Base-by-base conservation (phyloP, 2,888 invertebrate genomes). In the Sylvicola cinctus region DNA sequence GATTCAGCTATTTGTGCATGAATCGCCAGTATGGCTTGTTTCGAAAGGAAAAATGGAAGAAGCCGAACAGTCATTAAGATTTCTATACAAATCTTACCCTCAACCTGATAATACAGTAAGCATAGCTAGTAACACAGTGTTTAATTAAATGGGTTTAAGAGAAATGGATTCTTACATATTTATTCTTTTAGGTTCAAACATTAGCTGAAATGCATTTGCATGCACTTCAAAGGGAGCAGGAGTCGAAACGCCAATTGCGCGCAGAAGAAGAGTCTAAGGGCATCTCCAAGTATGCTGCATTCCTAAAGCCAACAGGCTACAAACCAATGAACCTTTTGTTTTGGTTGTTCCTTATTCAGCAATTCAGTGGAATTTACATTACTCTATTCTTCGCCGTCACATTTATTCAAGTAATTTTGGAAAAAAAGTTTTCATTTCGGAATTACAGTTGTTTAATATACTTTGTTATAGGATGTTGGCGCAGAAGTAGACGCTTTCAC, bases 281-380 rank as follows among this genome's bases (percentile, higher is more conserved):
- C 4, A 39, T 44, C 3, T 47, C 49, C 1, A 63, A 60, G 42
- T 29, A 59, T 14, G 52, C 54, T 7, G 55, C 52, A 12, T 63
- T 68, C 40, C 39, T 60, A 8, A 61, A 61, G 43, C 67, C 68
- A 2, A 66, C 67, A 2, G 68, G 66, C 10, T 67, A 65, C 51
- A 69, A 69, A 44, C 69, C 70, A 0, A 45, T 69, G 43, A 38
- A 61, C 7, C 60, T 70, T 31, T 53, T 70, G 11, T 57, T 64
- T 38, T 54, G 63, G 8, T 49, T 70, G 11, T 70, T 69, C 47
- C 51, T 63, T 30, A 65, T 68, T 43, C 69, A 70, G 47, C 68
- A 70, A 43, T 67, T 66, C 41, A 61, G 66, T 16, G 70, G 70
- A 28, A 67, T 70, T 40, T 70, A 70, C 43, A 65, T 68, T 6